Base-by-base conservation (phyloP, 2,797 vertebrate species). In the Coccyzus lansbergi region DNA sequence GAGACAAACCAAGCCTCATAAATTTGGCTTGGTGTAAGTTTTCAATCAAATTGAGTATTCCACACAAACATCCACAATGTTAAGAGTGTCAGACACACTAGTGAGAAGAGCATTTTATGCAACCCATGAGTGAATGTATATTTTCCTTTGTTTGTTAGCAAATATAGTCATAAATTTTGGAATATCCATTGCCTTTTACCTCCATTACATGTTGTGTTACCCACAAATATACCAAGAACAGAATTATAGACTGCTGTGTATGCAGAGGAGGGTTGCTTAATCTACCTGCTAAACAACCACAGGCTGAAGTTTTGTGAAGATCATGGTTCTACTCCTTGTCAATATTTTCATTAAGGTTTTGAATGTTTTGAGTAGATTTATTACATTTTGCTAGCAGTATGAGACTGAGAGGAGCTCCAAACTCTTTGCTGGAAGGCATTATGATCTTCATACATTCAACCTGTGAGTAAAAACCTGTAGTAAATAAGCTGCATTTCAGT, bases 201-300 rank as follows among this genome's bases (percentile, higher is more conserved):
- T 85, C 33, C 18, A 3, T 72, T 82, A 22, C 15, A 4, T 0
- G 0, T 53, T 65, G 22, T n/a, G 20, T 67, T 74, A 6, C 3
- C 17, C 0, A 0, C 28, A 82, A 34, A 62, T 67, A 12, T 12
- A 75, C 48, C 13, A 58, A 22, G 53, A 46, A 29, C 28, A 64
- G 29, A 71, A 74, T 52, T 65, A 26, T 4, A 64, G 80, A 26
- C 10, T 58, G 18, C 19, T 64, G 31, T 42, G 5, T 4, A 7
- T 36, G 38, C 67, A 51, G 46, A 58, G 24, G 24, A 82, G 24
- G 10, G 25, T 14, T 71, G 58, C 38, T 16, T 9, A 15, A 11
- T 29, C 42, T 77, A 10, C 16, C 36, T 36, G 12, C 44, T 65
- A 31, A 67, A 28, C 14, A 75, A 13, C 4, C 26, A n/a, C 2